These are phyloP conservation scores for Lagothrix lagotricha DNA, from an alignment of 2,797 vertebrate genomes.

Conservation along the genomic window DNA sequence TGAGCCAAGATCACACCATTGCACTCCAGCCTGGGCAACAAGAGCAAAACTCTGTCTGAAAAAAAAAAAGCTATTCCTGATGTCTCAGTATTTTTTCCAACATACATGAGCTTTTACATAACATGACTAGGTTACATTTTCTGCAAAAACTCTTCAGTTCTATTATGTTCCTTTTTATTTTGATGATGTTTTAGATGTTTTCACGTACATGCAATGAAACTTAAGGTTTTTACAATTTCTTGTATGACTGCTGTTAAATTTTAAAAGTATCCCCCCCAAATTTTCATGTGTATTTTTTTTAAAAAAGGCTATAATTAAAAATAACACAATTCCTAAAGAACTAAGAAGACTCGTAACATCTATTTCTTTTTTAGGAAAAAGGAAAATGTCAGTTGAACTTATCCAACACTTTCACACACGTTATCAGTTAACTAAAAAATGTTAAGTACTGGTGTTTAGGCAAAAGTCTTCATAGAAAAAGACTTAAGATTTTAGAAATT, in stretches of 20 bases:
- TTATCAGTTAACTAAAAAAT: neutral
- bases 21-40: no score
- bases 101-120: neutral
- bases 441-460: neutral
- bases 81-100: neutral
- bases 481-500: neutral
- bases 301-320: neutral
- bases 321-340: neutral
- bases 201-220: neutral
- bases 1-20: no score
- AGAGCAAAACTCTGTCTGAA: no score
- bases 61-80: neutral
- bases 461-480: neutral
- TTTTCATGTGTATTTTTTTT: neutral
- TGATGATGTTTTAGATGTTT: neutral
- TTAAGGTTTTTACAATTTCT: neutral
- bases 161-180: neutral
- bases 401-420: neutral
- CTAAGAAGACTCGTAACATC: neutral
- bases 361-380: conserved; percentile 14
- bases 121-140: neutral
- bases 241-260: conserved; percentile 1
- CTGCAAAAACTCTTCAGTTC: neutral
- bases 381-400: neutral
- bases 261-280: neutral